Base-by-base conservation (phyloP, 2,888 invertebrate genomes). In the Platerodrilus igneus region DNA sequence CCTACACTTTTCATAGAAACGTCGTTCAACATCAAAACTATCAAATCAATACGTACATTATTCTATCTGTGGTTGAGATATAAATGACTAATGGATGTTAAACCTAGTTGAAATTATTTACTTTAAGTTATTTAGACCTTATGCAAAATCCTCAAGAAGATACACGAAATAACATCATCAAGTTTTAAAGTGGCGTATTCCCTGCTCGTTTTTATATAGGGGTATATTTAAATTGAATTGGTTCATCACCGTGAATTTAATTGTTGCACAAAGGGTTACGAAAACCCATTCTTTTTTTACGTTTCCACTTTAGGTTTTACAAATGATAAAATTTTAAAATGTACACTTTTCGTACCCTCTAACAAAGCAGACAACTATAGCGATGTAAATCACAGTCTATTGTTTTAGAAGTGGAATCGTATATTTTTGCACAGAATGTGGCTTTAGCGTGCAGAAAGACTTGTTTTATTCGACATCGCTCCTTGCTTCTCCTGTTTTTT, bases 261-360 rank as follows among this genome's bases (percentile, higher is more conserved):
- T 36, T 28, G 28, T 22, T 21, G 14, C 28, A 22, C 13, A 22
- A 27, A 36, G 16, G 21, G 22, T 20, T 28, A 36, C 36, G 29
- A 36, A 36, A 36, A 29, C 36, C 21, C 36, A 17, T 13, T 47
- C 54, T 55, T 57, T 57, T 58, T 55, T 56, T 51, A 48, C 31
- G 53, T 52, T 57, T 46, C 55, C 57, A 56, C 55, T 59, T 55
- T 49, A 53, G 56, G 55, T 54, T 56, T 57, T 51, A 57, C 56
- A 58, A 60, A 57, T 59, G 57, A 53, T 53, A 59, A 56, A 54
- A 56, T 60, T 59, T 58, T 53, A 53, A 55, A 59, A 60, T 55
- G 56, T 55, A 57, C 55, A 55, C 56, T 56, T 55, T 51, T 46
- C 53, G 46, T 51, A 41, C 44, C 41, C 41, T 49, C 45, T 38